Percentiles rank a stretch among this genome's conserved stretches.
These are phyloP conservation scores for Hypercompe scribonia DNA, from an alignment of 2,888 invertebrate genomes.

Conservation along the genomic window DNA sequence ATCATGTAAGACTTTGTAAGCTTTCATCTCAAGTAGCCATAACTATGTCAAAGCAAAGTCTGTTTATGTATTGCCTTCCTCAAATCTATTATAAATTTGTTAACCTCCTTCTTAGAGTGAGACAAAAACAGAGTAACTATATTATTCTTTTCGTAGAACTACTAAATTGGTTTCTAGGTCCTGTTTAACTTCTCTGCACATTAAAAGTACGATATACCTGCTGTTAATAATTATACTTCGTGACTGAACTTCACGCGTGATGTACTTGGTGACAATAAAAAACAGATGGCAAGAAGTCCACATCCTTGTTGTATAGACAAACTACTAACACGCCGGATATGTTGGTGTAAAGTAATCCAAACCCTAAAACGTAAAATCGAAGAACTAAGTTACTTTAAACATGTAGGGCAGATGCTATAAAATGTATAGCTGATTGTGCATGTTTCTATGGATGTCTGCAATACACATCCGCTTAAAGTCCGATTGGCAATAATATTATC, in stretches of 20 bases:
- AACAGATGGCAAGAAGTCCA: conserved; percentile 58
- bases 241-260: conserved; percentile 66
- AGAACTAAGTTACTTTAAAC: conserved; percentile 37
- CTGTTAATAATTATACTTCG: conserved; percentile 55
- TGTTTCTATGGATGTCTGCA: conserved; percentile 34
- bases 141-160: neutral
- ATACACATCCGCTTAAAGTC: conserved; percentile 57
- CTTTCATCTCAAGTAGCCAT: too few species aligned
- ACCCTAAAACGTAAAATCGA: conserved; percentile 21
- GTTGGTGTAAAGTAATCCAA: conserved; percentile 28
- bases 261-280: conserved; percentile 60
- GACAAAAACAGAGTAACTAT: neutral
- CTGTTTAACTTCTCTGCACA: conserved; percentile 39
- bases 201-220: conserved; percentile 27
- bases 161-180: conserved; percentile 26
- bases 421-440: conserved; percentile 34
- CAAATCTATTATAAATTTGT: too few species aligned
- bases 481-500: conserved; percentile 49
- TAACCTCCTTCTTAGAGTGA: neutral
- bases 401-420: conserved; percentile 23
- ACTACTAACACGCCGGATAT: conserved; percentile 32
- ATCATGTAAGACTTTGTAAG: too few species aligned
- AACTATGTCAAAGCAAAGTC: too few species aligned
- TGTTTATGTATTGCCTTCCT: too few species aligned
- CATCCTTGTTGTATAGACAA: conserved; percentile 67